These are phyloP conservation scores for Brachyrhaphis roseni DNA, from an alignment of 2,797 vertebrate genomes.

Conservation along the genomic window DNA sequence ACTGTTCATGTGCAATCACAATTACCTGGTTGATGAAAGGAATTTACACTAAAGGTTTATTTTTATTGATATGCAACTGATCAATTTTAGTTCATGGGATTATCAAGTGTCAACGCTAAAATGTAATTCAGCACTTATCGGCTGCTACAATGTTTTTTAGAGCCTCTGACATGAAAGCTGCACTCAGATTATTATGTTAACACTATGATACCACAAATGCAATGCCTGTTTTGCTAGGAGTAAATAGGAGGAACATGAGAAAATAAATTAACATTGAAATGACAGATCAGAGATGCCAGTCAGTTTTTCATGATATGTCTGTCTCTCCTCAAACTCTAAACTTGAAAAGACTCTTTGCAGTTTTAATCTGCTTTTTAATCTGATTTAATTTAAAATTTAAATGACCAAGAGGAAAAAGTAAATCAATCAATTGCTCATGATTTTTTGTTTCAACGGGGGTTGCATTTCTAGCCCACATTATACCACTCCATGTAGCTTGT, in stretches of 20 bases:
- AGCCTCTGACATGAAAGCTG: not conserved
- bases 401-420: not conserved
- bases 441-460: not conserved
- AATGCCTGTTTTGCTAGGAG: not conserved
- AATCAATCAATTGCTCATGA: slow-evolving; percentile 1
- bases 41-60: not conserved
- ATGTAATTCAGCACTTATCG: not conserved
- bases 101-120: not conserved
- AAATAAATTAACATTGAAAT: not conserved
- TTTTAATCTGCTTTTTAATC: not conserved
- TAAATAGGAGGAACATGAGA: not conserved
- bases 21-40: not conserved
- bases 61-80: not conserved
- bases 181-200: not conserved
- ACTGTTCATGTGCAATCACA: not conserved
- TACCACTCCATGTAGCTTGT: not conserved
- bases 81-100: not conserved
- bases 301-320: not conserved
- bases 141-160: not conserved
- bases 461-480: not conserved
- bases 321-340: not conserved
- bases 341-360: not conserved
- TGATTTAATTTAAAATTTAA: not conserved
- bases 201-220: not conserved
- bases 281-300: not conserved